Evolutionary conservation across 2,113 vertebrate species (phyloP).

Genomic region (Brachionichthys hirsutus): DNA sequence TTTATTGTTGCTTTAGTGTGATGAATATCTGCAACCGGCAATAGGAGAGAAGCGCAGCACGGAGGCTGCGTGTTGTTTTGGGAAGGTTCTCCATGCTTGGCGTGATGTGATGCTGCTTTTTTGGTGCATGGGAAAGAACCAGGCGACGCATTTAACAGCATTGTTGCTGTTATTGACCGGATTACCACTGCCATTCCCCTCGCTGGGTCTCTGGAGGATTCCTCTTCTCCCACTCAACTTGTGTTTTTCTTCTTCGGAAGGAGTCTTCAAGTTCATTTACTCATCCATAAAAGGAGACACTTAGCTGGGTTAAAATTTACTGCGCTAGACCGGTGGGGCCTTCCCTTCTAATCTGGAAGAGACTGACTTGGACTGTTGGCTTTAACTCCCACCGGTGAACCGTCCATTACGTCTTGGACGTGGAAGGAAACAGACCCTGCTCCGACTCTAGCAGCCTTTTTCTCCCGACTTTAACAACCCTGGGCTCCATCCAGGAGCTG

Average conservation of each 20-base stretch:
- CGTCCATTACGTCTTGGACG: conserved; percentile 54
- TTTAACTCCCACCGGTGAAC: conserved; percentile 13
- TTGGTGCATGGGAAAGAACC: conserved; percentile 72
- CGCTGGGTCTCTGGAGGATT: conserved; percentile 15
- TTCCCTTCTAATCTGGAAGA: conserved; percentile 33
- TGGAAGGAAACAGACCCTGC: conserved; percentile 38
- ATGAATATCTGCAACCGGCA: conserved; percentile 37
- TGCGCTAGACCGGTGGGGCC: conserved; percentile 18
- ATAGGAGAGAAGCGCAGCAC: conserved; percentile 42
- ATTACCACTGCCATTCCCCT: conserved; percentile 30
- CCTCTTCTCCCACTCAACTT: conserved; percentile 26
- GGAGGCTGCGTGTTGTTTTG: conserved; percentile 29
- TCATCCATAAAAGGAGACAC: conserved; percentile 8
- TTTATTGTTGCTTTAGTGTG: conserved; percentile 9
- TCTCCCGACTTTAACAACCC: conserved; percentile 64
- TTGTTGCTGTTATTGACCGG: conserved; percentile 55
- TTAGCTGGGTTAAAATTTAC: conserved; percentile 21
- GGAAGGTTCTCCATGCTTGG: conserved; percentile 70
- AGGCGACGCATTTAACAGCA: conserved; percentile 57
- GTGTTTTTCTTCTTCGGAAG: conserved; percentile 21
- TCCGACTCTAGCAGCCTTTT: conserved; percentile 23
- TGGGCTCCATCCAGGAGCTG: conserved; percentile 55
- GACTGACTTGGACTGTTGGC: conserved; percentile 56
- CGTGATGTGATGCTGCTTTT: conserved; percentile 77
- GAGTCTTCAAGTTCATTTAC: conserved; percentile 25